These are phyloP conservation scores for Leptocoma aspasia DNA, from an alignment of 2,113 vertebrate species.

Conservation along the genomic window DNA sequence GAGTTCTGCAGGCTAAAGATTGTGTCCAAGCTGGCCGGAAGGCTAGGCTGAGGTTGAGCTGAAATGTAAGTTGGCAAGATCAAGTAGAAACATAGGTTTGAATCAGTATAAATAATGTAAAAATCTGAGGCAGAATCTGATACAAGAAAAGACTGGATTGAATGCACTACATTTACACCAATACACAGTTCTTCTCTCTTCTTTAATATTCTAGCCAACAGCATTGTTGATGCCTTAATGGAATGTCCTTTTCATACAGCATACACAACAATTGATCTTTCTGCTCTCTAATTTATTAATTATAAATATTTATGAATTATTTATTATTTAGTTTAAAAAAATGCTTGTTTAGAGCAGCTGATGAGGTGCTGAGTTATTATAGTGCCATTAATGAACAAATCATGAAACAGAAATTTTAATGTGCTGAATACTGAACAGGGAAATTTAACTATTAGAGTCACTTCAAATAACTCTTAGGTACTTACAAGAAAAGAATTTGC, in stretches of 20 bases:
- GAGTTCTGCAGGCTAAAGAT: background rate
- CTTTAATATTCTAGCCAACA: conserved; percentile 1
- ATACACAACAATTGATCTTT: conserved; percentile 51
- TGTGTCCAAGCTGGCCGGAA: background rate
- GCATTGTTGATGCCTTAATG: conserved; percentile 16
- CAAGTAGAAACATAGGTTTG: background rate
- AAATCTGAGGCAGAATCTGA: background rate
- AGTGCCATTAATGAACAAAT: conserved; percentile 59
- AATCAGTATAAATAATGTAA: background rate
- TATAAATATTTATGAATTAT: conserved; percentile 63
- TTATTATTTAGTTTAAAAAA: conserved; percentile 40
- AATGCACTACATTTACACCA: background rate
- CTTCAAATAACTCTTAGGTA: conserved; percentile 22
- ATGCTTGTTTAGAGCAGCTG: conserved; percentile 54
- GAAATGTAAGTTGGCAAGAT: background rate
- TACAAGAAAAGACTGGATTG: background rate
- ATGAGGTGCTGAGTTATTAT: conserved; percentile 61
- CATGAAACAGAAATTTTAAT: conserved; percentile 47
- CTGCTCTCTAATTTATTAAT: conserved; percentile 58
- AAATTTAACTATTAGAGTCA: conserved; percentile 34
- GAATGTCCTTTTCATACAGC: conserved; percentile 21
- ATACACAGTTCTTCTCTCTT: background rate
- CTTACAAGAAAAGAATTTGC: conserved; percentile 1
- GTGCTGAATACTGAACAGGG: conserved; percentile 31
- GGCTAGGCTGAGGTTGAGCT: background rate